Base-by-base conservation (phyloP, 1,140 invertebrate species). In the Anastrepha obliqua region DNA sequence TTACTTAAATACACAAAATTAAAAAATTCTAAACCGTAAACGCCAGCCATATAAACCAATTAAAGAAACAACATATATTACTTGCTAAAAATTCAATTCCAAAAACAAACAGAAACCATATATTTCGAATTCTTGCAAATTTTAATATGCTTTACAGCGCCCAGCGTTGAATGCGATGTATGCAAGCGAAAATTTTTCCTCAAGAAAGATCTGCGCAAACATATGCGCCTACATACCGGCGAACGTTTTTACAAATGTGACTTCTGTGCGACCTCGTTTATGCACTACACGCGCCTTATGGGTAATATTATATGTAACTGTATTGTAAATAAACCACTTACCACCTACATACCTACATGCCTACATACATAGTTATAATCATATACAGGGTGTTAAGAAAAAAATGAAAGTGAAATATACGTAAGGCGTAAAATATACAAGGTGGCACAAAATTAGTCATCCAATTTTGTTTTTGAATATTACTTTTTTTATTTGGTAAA, bases 221-320 rank as follows among this genome's bases (percentile, higher is more conserved):
- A 96, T 89, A 91, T 94, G 51, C 91, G 95, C 85, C 95, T 94
- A 58, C 95, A 96, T 89, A 95, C 94, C 4, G 93, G 94, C 2
- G 94, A 95, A 89, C 92, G 93, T 85, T 95, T 95, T 44, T 95
- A 94, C 90, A 93, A 94, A 88, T 96, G 95, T 89, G 93, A 95
- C 88, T 88, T 94, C 29, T 96, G 95, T 91, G 93, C 93, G 6
- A 94, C 94, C 88, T 90, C 93, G 3, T 95, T 95, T 90, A 93
- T 94, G 70, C 95, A 95, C 86, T 94, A 94, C 89, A 94, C 93
- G 11, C 93, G 93, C 1, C 91, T 94, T 17, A 94, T 88, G 65
- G 91, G 91, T 92, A 92, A 92, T 89, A 74, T 78, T 51, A 51
- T 20, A 55, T 51, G 55, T 20, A 81, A 62, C 60, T 17, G n/a